These are phyloP conservation scores for Falco novaeseelandiae DNA, from an alignment of 2,797 vertebrate genomes.

Conservation along the genomic window DNA sequence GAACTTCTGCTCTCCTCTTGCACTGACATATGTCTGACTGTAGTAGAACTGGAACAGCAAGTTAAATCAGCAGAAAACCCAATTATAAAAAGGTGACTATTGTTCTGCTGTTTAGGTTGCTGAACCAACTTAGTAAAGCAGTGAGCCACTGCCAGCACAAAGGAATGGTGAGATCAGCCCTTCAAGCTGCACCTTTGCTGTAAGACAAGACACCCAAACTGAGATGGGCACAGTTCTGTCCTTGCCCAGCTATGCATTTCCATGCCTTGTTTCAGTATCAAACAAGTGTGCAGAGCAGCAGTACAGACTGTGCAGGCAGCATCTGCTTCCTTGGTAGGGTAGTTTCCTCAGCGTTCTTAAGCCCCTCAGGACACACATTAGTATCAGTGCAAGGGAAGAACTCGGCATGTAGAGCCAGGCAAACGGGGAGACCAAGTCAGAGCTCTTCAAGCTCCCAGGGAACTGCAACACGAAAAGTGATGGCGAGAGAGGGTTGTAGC, in stretches of 20 bases:
- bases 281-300: neutral
- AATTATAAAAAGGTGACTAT: neutral
- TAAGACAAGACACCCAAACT: neutral
- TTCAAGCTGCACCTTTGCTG: neutral
- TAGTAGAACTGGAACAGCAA: neutral
- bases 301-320: neutral
- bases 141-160: neutral
- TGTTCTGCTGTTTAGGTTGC: neutral
- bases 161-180: neutral
- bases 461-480: neutral
- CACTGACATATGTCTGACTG: neutral
- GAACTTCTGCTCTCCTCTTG: neutral
- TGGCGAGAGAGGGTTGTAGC: neutral
- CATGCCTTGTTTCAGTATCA: neutral
- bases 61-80: neutral
- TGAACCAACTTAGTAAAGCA: neutral
- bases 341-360: neutral
- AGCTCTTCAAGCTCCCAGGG: neutral
- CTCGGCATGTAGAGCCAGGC: neutral
- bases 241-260: neutral
- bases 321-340: neutral
- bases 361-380: neutral
- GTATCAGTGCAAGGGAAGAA: neutral
- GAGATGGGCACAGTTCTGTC: neutral
- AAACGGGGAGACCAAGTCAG: neutral